Evolutionary conservation across 2,113 vertebrate genomes (phyloP).

Genomic region (Hirundichthys speculiger): DNA sequence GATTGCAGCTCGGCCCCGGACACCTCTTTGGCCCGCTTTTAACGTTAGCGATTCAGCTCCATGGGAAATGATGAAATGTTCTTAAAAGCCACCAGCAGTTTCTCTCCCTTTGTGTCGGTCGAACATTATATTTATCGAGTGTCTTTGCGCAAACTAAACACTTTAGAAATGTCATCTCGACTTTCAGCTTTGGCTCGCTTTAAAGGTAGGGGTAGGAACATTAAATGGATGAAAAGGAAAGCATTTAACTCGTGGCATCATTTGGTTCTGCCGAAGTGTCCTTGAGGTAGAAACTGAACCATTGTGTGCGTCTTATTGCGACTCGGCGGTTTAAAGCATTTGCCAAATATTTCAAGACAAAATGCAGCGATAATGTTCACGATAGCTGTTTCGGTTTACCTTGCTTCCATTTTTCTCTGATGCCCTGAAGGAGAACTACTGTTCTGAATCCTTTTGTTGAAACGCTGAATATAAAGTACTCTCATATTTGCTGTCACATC

Average conservation of each 20-base stretch:
- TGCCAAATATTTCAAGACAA: conserved; percentile 39
- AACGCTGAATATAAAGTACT: conserved; percentile 32
- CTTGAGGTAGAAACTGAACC: conserved; percentile 40
- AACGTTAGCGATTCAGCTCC: conserved; percentile 26
- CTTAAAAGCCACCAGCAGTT: conserved; percentile 12
- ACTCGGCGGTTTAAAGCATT: conserved; percentile 24
- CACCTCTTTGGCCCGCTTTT: conserved; percentile 54
- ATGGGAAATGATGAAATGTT: conserved; percentile 9
- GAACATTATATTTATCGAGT: conserved; percentile 11
- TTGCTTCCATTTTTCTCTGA: conserved; percentile 44
- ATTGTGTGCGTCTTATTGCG: conserved; percentile 23
- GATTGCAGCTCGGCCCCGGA: conserved; percentile 58
- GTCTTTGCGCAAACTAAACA: conserved; percentile 5
- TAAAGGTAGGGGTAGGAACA: neutral
- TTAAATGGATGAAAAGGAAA: neutral
- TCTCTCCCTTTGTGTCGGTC: conserved; percentile 3
- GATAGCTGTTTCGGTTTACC: conserved; percentile 40
- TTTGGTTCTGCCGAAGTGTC: conserved; percentile 26
- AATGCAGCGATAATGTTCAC: conserved; percentile 49
- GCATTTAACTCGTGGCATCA: conserved; percentile 4
- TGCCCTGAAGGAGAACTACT: conserved; percentile 39
- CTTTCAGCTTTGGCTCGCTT: conserved; percentile 12
- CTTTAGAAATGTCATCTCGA: neutral
- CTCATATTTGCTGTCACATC: conserved; percentile 36
- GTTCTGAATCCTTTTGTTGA: conserved; percentile 41